A percentile compares a stretch with the other conserved stretches of the same genome.
Evolutionary conservation across 2,113 vertebrate species (phyloP).

Genomic region (Mirza zaza): DNA sequence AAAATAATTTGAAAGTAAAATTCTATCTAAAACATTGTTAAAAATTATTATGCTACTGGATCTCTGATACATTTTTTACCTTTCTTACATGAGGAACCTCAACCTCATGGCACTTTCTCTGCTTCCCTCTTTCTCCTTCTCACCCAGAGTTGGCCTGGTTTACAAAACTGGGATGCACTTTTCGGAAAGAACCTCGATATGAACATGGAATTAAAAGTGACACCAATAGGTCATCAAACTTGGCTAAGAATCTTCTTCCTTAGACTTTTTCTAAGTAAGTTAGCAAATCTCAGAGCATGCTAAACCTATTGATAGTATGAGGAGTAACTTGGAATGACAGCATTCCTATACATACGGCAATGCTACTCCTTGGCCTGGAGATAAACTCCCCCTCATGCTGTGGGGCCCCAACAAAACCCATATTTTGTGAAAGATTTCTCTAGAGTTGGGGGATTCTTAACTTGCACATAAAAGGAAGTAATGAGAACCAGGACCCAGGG

Average conservation of each 20-base stretch:
- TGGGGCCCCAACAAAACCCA: neutral
- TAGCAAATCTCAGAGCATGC: neutral
- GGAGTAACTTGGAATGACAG: neutral
- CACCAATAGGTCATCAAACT: neutral
- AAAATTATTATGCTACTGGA: neutral
- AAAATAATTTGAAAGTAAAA: constrained; percentile 1
- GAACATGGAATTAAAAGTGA: neutral
- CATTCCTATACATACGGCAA: neutral
- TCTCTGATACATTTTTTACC: neutral
- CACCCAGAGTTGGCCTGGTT: neutral
- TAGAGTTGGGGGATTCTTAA: neutral
- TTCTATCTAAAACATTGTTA: neutral
- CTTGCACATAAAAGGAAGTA: neutral
- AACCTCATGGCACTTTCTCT: neutral
- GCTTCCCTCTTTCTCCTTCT: neutral
- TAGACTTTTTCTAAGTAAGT: neutral
- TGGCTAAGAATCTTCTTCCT: neutral
- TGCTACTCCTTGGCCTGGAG: neutral
- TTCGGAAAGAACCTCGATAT: neutral
- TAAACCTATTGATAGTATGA: neutral
- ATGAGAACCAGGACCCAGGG: neutral
- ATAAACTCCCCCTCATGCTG: neutral
- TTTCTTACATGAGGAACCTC: neutral
- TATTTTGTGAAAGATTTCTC: neutral
- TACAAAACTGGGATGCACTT: neutral